Percentiles rank a stretch among this genome's conserved stretches.
Conservation (phyloP, 1,140 invertebrate genomes). For the Bradysia coprophila region DNA sequence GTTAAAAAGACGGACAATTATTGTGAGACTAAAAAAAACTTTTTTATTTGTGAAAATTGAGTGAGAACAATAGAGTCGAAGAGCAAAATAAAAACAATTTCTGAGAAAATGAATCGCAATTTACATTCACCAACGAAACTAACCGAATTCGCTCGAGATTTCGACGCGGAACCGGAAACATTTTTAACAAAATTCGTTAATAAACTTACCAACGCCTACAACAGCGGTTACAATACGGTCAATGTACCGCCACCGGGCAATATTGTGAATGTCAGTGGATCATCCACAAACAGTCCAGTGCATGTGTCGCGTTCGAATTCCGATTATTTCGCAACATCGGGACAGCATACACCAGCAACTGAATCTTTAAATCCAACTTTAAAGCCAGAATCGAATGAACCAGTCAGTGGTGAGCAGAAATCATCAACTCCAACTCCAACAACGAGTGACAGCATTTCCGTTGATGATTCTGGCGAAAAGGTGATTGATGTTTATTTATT, state of each 20-base stretch:
- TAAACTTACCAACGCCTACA: constrained; percentile 23
- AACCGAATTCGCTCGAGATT: constrained; percentile 48
- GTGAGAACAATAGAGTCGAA: neutral
- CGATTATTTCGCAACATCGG: neutral
- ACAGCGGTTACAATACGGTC: constrained; percentile 22
- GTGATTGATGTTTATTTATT: too few relatives aligned
- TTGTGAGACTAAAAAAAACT: constrained; percentile 6
- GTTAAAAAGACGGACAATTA: constrained; percentile 8
- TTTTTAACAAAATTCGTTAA: constrained; percentile 19
- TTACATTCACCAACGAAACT: constrained; percentile 46
- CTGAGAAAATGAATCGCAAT: constrained; percentile 36
- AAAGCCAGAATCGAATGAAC: neutral
- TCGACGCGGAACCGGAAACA: constrained; percentile 18
- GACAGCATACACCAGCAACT: too few relatives aligned
- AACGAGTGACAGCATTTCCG: neutral
- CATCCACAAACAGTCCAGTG: constrained; percentile 1
- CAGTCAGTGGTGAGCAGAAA: neutral
- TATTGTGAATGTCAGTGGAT: too few relatives aligned
- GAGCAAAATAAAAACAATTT: neutral
- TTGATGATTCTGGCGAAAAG: neutral
- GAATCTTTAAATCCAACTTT: neutral
- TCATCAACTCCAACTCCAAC: constrained; percentile 7
- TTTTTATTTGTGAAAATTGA: neutral
- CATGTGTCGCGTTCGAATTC: constrained; percentile 5
- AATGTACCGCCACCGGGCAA: constrained; percentile 8